Conservation (phyloP, 2,113 vertebrate species). For the Cololabis saira region DNA sequence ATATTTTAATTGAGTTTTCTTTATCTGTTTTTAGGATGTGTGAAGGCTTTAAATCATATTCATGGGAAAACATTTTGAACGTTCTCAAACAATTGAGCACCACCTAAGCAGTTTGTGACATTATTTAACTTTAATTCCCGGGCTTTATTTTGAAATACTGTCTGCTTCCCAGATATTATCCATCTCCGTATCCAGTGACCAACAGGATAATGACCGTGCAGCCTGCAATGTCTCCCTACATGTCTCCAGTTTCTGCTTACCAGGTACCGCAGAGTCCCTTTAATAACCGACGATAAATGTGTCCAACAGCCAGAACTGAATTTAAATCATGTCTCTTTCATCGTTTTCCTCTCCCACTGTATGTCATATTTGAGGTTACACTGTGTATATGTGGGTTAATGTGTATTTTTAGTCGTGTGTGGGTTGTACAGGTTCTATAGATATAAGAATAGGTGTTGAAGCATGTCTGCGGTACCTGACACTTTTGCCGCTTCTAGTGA, state of each 20-base stretch:
- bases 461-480: conserved; percentile 1
- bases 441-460: conserved; percentile 15
- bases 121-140: background rate
- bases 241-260: conserved; percentile 95
- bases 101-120: too few species aligned
- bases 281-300: background rate
- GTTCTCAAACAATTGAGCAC: too few species aligned
- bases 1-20: too few species aligned
- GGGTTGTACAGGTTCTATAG: conserved; percentile 18
- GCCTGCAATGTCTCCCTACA: conserved; percentile 92
- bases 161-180: conserved; percentile 87
- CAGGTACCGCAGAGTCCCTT: conserved; percentile 82
- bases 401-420: conserved; percentile 32
- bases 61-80: too few species aligned
- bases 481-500: background rate
- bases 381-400: conserved; percentile 1
- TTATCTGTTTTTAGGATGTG: too few species aligned
- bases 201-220: conserved; percentile 95
- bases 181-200: conserved; percentile 93
- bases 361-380: conserved; percentile 2
- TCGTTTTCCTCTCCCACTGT: background rate
- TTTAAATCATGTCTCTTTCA: background rate
- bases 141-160: conserved; percentile 4
- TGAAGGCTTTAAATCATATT: too few species aligned
- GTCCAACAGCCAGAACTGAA: background rate